A percentile compares a stretch with the other conserved stretches of the same genome.
phyloP scores from a whole-genome alignment of 1,140 invertebrate genomes.

The Antheraea mylitta region DNA sequence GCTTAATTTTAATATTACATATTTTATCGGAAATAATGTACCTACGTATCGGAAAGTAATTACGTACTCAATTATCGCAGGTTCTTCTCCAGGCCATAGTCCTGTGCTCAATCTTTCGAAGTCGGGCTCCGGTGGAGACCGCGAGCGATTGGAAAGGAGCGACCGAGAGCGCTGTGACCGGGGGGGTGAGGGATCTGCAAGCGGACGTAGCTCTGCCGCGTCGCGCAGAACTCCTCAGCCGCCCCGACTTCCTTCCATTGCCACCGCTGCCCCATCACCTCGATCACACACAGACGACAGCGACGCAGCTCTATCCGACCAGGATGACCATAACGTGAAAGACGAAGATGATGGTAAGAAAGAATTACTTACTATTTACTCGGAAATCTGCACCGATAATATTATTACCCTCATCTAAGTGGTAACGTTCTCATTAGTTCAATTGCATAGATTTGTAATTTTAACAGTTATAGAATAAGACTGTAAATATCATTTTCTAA shows the following conservation, averaged over 20 bases:
- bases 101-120: slow-evolving; percentile 94
- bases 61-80: slow-evolving; percentile 64
- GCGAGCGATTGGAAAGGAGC: slow-evolving; percentile 76
- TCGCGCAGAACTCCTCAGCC: slow-evolving; percentile 76
- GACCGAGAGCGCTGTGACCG: slow-evolving; percentile 69
- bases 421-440: too few species aligned
- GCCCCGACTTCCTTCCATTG: slow-evolving; percentile 65
- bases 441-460: too few species aligned
- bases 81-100: slow-evolving; percentile 92
- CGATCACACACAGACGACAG: slow-evolving; percentile 86
- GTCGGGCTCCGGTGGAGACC: slow-evolving; percentile 84
- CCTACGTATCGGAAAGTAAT: too few species aligned
- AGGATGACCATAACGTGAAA: slow-evolving; percentile 89
- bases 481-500: too few species aligned
- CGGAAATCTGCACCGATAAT: too few species aligned
- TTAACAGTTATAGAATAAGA: too few species aligned
- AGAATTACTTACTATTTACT: too few species aligned
- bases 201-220: slow-evolving; percentile 77
- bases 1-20: too few species aligned
- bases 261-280: slow-evolving; percentile 79
- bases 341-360: slow-evolving; percentile 89
- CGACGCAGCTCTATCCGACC: slow-evolving; percentile 82
- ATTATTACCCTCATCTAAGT: too few species aligned
- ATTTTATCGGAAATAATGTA: too few species aligned
- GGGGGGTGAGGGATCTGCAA: slow-evolving; percentile 79